Conservation (phyloP, 2,113 vertebrate species). For the Oncorhynchus clarkii region DNA sequence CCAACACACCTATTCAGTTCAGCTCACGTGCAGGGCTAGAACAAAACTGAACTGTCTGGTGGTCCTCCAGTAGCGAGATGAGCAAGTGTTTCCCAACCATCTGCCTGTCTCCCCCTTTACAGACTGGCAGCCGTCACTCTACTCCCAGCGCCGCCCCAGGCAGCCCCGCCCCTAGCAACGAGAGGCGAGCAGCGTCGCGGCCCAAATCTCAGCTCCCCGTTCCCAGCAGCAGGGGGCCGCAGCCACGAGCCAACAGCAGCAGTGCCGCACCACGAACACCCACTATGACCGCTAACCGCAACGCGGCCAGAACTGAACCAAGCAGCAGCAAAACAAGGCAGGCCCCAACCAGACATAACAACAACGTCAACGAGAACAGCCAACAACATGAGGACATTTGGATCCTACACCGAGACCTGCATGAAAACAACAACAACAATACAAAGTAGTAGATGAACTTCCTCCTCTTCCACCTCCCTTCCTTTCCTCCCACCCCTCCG, state of each 20-base stretch:
- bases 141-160: slow-evolving; percentile 49
- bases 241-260: slow-evolving; percentile 74
- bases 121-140: slow-evolving; percentile 74
- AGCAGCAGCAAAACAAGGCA: slow-evolving; percentile 92
- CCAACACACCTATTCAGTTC: too few relatives aligned
- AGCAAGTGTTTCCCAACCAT: background rate
- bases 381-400: slow-evolving; percentile 79
- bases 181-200: slow-evolving; percentile 72
- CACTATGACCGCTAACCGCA: slow-evolving; percentile 65
- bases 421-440: slow-evolving; percentile 70
- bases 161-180: slow-evolving; percentile 70
- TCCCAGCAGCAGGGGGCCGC: slow-evolving; percentile 84
- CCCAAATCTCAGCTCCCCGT: slow-evolving; percentile 90
- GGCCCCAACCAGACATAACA: slow-evolving; percentile 73
- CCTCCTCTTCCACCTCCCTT: background rate
- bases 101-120: background rate
- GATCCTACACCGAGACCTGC: slow-evolving; percentile 84
- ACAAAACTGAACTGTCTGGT: too few relatives aligned
- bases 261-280: slow-evolving; percentile 32
- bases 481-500: slow-evolving; percentile 19
- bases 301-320: slow-evolving; percentile 83
- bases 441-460: slow-evolving; percentile 71
- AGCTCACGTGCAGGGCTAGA: background rate
- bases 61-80: too few relatives aligned
- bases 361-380: slow-evolving; percentile 65